Base-by-base conservation (phyloP, 1,140 invertebrate species). In the Aphelenchoides avenae region DNA sequence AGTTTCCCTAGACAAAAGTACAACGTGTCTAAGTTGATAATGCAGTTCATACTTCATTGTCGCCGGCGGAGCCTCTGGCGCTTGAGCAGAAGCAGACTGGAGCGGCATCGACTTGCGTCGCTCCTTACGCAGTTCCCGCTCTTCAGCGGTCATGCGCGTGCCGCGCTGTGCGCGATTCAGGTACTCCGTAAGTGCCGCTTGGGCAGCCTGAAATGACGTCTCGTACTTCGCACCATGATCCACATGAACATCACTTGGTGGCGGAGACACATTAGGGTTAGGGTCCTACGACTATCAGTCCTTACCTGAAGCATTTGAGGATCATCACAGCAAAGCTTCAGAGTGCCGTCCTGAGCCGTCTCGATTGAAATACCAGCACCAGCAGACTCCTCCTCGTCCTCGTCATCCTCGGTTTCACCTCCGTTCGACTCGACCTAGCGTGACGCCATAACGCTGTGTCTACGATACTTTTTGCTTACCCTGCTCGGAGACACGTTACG, bases 401-500 rank as follows among this genome's bases (percentile, higher is more conserved):
- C 58, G 39, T 69, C 66, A 13, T 59, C 61, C 1, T 70, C 64
- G n/a, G n/a, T n/a, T n/a, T n/a, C n/a, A n/a, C n/a, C n/a, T n/a
- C n/a, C n/a, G n/a, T n/a, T n/a, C n/a, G n/a, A n/a, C n/a, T n/a
- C n/a, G n/a, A n/a, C n/a, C n/a, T n/a, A n/a, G n/a, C n/a, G n/a
- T n/a, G n/a, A n/a, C n/a, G n/a, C n/a, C n/a, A n/a, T n/a, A n/a
- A n/a, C n/a, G n/a, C n/a, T n/a, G n/a, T n/a, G n/a, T n/a, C n/a
- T n/a, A n/a, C n/a, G n/a, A n/a, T n/a, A n/a, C n/a, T n/a, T n/a
- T n/a, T n/a, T n/a, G 34, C 68, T 18, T 26, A 72, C 70, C 36
- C 71, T 30, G 47, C 65, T 54, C 6, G 70, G 70, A 36, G 69
- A 73, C 33, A 71, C 64, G 52, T 72, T 72, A 41, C 71, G 51